Conservation (phyloP, 2,888 invertebrate species). For the Byasa hedistus region DNA sequence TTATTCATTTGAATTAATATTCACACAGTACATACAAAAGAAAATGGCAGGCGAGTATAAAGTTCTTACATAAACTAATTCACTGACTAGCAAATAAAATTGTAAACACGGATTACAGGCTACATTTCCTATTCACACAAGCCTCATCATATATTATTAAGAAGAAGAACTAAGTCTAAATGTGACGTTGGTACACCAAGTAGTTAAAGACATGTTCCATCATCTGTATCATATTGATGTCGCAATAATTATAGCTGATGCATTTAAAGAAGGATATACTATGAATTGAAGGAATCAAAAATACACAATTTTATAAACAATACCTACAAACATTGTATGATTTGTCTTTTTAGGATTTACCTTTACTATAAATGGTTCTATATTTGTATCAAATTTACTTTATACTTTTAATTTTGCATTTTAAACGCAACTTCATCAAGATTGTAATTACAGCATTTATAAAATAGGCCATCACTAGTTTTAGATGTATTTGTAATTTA, state of each 20-base stretch:
- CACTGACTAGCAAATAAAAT: constrained; percentile 69
- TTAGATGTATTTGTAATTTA: background rate
- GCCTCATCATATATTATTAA: background rate
- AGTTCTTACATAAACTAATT: constrained; percentile 20
- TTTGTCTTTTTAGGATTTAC: background rate
- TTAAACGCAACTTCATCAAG: background rate
- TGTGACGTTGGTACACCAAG: background rate
- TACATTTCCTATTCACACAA: background rate
- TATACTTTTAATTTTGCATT: too few species aligned
- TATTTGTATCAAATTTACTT: too few species aligned
- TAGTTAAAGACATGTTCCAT: background rate
- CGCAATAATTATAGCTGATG: background rate
- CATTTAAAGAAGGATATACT: too few species aligned
- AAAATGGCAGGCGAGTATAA: constrained; percentile 18
- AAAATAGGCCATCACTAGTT: background rate
- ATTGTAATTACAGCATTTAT: background rate
- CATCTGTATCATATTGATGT: background rate
- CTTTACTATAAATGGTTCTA: background rate
- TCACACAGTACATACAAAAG: background rate
- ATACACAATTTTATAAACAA: background rate
- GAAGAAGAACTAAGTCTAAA: background rate
- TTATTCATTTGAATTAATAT: background rate
- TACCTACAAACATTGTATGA: background rate
- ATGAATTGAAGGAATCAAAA: background rate
- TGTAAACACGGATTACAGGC: constrained; percentile 45